These are phyloP conservation scores for Digitonthophagus gazella DNA, from an alignment of 2,888 invertebrate genomes.

Conservation along the genomic window DNA sequence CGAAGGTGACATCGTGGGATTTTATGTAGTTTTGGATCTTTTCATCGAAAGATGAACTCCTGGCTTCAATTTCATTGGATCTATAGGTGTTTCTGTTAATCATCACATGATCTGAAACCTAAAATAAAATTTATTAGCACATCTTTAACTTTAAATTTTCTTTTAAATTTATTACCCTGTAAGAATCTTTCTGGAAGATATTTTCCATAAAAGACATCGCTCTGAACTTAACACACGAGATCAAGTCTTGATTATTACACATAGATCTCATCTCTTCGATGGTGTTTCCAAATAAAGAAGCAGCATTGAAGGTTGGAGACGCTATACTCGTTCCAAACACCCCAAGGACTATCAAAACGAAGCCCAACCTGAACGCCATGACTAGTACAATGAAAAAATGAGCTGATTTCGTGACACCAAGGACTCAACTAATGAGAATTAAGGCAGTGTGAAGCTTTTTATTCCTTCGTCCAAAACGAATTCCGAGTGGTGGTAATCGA, in stretches of 20 bases:
- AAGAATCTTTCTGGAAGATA: slow-evolving; percentile 75
- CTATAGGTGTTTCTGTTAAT: slow-evolving; percentile 70
- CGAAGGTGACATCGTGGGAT: slow-evolving; percentile 77
- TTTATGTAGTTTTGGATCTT: slow-evolving; percentile 70
- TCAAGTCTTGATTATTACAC: slow-evolving; percentile 72
- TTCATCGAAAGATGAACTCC: slow-evolving; percentile 63
- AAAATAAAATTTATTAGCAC: slow-evolving; percentile 33
- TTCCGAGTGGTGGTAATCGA: neutral
- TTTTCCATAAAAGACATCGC: slow-evolving; percentile 76
- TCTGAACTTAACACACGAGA: slow-evolving; percentile 81
- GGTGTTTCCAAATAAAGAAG: slow-evolving; percentile 68
- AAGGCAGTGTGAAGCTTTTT: neutral
- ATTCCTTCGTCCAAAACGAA: neutral
- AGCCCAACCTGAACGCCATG: slow-evolving; percentile 1
- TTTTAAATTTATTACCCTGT: slow-evolving; percentile 60
- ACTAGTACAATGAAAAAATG: neutral
- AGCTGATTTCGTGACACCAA: neutral
- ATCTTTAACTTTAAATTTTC: neutral
- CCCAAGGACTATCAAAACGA: slow-evolving; percentile 53
- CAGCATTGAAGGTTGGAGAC: slow-evolving; percentile 68
- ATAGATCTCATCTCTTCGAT: slow-evolving; percentile 74
- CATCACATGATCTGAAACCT: slow-evolving; percentile 74
- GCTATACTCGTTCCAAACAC: slow-evolving; percentile 53
- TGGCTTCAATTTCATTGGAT: slow-evolving; percentile 61
- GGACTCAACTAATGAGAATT: slow-evolving; percentile 1